Base-by-base conservation (phyloP, 1,140 invertebrate genomes). In the Antheraea mylitta region DNA sequence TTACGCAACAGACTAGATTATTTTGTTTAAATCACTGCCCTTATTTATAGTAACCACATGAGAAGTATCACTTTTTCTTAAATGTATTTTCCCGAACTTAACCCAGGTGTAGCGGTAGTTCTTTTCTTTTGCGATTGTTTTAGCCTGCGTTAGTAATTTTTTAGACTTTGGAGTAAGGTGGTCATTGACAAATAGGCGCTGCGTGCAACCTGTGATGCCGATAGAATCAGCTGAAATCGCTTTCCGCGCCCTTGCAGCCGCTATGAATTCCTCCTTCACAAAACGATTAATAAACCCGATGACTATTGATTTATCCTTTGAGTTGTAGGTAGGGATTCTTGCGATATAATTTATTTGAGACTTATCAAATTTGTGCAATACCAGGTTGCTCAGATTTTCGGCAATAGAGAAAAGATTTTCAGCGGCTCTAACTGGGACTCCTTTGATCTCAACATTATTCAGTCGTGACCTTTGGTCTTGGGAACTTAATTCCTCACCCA, bases 191-290 rank as follows among this genome's bases (percentile, higher is more conserved):
- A 65, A 72, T 60, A 72, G 22, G 19, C 58, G 19, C 16, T 48
- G 48, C 6, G 11, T 11, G 48, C 48, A 2, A 30, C 22, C 22
- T 30, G 22, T 30, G 22, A 30, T 30, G 22, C 22, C 22, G 22
- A 30, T 30, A 30, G 22, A 30, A 30, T 30, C 22, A 5, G 66
- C n/a, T 7, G 70, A 68, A 18, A 72, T 13, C 2, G 48, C n/a
- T 30, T 72, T 72, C 16, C 30, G 7, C 8, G 58, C 59, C 13
- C 71, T 66, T n/a, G 68, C 68, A 18, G 72, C 64, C 2, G 68
- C 68, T 6, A 74, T 38, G 37, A 74, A 74, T 36, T 71, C 69
- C 22, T 74, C 73, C 18, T 74, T 71, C 1, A 68, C 53, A 30
- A 69, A 69, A 45, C 69, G 37, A 60, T 69, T 71, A 11, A 71